phyloP scores from a whole-genome alignment of 2,888 invertebrate species.

The Hemithea aestivaria region DNA sequence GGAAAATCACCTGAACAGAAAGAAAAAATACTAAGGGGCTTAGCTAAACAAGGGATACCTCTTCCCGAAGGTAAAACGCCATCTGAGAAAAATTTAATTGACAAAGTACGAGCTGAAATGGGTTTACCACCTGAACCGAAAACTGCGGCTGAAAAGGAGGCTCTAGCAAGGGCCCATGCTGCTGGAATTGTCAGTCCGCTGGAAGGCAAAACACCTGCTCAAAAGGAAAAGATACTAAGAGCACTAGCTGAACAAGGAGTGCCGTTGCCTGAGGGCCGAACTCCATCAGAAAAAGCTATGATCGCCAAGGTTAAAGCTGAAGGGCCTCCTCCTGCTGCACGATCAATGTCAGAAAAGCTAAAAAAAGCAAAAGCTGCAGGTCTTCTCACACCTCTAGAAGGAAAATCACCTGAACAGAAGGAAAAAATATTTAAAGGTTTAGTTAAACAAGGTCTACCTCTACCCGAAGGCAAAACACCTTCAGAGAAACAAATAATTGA shows the following conservation, averaged over 20 bases:
- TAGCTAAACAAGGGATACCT: constrained; percentile 31
- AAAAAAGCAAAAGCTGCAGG: constrained; percentile 26
- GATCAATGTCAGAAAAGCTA: constrained; percentile 27
- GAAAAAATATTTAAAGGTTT: constrained; percentile 30
- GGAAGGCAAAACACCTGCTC: constrained; percentile 25
- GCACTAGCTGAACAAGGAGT: constrained; percentile 29
- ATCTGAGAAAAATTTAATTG: constrained; percentile 31
- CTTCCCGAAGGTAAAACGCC: constrained; percentile 33
- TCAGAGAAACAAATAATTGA: constrained; percentile 34
- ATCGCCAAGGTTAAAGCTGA: constrained; percentile 30
- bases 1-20: constrained; percentile 33
- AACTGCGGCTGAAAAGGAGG: constrained; percentile 26
- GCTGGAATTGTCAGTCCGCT: constrained; percentile 25
- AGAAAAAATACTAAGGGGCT: constrained; percentile 33
- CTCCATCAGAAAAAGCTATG: constrained; percentile 39
- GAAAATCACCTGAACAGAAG: constrained; percentile 30
- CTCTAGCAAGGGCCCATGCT: constrained; percentile 25
- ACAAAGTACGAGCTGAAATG: constrained; percentile 35
- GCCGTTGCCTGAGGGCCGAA: constrained; percentile 35
- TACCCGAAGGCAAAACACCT: constrained; percentile 31
- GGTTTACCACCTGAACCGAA: constrained; percentile 21
- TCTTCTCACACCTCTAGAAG: constrained; percentile 29
- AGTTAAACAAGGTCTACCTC: constrained; percentile 22
- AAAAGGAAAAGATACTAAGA: constrained; percentile 31
- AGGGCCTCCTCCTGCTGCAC: neutral